Evolutionary conservation across 2,888 invertebrate genomes (phyloP), one percentile per base, ranked within the genome.

Genomic region (Machimus rusticus): DNA sequence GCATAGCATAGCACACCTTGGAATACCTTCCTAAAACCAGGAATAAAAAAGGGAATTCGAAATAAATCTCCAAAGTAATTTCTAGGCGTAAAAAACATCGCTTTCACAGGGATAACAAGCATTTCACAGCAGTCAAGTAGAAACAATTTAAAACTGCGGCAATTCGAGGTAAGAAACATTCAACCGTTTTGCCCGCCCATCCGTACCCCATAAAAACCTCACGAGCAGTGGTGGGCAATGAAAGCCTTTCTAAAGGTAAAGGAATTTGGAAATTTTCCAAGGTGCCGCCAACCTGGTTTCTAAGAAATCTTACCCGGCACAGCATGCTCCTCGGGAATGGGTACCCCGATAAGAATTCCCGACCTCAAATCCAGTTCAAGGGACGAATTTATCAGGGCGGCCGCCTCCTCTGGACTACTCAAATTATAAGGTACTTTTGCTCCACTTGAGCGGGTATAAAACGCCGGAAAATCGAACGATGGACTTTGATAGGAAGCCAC

Each of bases 291-390:
- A 66, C 6, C 8, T 66, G 66, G 66, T 37, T 16, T 19, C 8
- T 74, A 82, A 28, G 16, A 19, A 51, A 37, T 23, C 76, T 91
- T 90, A 94, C 94, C 93, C 90, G 95, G 93, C 91, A 96, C 94
- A 16, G 96, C 95, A 91, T 94, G 92, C 89, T 96, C 94, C 89
- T 94, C 92, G 0, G 99, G 99, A 89, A 99, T 95, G 0, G 99
- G 98, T 1, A 99, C 98, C 2, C 97, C 98, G 88, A 99, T 94
- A 51, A 99, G 93, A 87, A 98, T 94, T 12, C 97, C 97, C 4
- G 96, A 96, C 31, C 93, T 90, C 4, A 96, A 92, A 0, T 93
- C 91, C 76, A 97, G 91, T 46, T 93, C 91, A 4, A 92, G 92
- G 51, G 95, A 93, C 12, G 94, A 92, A 74, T 93, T 93, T 46